A percentile compares a stretch with the other conserved stretches of the same genome.
phyloP scores from a whole-genome alignment of 2,113 vertebrate genomes.

The Loxodonta africana region DNA sequence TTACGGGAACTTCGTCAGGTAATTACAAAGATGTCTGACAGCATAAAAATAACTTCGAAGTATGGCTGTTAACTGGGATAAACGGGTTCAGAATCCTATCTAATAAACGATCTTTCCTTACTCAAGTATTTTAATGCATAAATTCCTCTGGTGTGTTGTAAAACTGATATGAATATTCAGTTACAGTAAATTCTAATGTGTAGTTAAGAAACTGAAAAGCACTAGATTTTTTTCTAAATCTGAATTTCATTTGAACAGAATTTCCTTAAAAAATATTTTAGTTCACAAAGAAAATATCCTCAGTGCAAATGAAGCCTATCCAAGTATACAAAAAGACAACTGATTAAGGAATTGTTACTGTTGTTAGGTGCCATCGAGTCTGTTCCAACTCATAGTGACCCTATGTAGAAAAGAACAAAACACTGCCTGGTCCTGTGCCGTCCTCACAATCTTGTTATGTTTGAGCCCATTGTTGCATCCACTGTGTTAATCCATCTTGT shows the following conservation, averaged over 20 bases:
- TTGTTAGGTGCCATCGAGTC: too few species aligned
- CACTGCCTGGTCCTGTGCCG: too few species aligned
- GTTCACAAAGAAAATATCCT: constrained; percentile 43
- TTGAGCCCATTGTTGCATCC: too few species aligned
- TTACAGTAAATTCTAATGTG: neutral
- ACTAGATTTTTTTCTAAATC: neutral
- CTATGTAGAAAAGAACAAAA: too few species aligned
- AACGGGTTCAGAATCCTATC: neutral
- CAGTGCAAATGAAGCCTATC: neutral
- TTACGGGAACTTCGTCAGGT: neutral
- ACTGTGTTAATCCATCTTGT: too few species aligned
- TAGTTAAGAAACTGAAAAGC: constrained; percentile 20
- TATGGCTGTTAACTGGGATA: neutral
- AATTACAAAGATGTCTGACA: neutral
- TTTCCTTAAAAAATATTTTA: constrained; percentile 26
- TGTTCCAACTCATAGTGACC: too few species aligned
- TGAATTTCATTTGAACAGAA: constrained; percentile 56
- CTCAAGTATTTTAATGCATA: neutral
- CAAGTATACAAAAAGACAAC: neutral
- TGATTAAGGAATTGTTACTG: neutral
- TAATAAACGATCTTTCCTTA: neutral
- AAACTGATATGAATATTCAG: neutral
- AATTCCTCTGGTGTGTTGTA: neutral
- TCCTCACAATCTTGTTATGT: too few species aligned
- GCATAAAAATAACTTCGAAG: neutral